Base-by-base conservation (phyloP, 1,140 invertebrate genomes). In the Conus ventricosus region DNA sequence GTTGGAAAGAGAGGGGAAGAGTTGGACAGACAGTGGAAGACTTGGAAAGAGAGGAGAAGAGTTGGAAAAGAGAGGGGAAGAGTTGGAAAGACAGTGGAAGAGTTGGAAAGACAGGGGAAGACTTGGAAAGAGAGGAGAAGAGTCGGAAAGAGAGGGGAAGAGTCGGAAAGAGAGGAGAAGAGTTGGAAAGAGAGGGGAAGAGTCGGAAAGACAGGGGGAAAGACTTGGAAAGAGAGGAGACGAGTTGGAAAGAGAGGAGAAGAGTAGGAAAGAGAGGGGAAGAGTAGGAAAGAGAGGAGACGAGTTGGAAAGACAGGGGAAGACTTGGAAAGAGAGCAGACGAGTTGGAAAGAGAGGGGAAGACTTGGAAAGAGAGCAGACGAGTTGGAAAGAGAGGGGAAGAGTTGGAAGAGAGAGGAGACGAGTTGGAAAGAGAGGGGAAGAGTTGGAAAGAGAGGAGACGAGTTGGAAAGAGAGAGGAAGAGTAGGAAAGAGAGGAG, bases 281-380 rank as follows among this genome's bases (percentile, higher is more conserved):
- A 80, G 76, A 39, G 3, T 39, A 1, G 39, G 39, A 39, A 39
- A 39, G 39, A 39, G 39, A n/a, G n/a, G n/a, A n/a, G n/a, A n/a
- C n/a, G n/a, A 80, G 76, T 39, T n/a, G 39, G 76, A 80, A 27
- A 80, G 76, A 80, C 7, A 80, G 76, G 39, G 76, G 39, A 27
- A 80, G 76, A 39, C 0, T 39, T 39, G 39, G 39, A 39, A 39
- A 39, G 39, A 39, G 39, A 39, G 39, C 0, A 39, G 39, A 39
- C 0, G 39, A 39, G 39, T 39, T 39, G 39, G 7, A 80, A 27
- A 80, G 76, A 80, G 76, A 80, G 76, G 39, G 76, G 39, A 27
- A 80, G 76, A 80, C 7, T 39, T 4, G 39, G 76, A 84, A 25
- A 39, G 3, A 39, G 39, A 39, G 39, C 0, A 39, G 39, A 39